Conservation (phyloP, 2,888 invertebrate species). For the Fragum whitleyi region DNA sequence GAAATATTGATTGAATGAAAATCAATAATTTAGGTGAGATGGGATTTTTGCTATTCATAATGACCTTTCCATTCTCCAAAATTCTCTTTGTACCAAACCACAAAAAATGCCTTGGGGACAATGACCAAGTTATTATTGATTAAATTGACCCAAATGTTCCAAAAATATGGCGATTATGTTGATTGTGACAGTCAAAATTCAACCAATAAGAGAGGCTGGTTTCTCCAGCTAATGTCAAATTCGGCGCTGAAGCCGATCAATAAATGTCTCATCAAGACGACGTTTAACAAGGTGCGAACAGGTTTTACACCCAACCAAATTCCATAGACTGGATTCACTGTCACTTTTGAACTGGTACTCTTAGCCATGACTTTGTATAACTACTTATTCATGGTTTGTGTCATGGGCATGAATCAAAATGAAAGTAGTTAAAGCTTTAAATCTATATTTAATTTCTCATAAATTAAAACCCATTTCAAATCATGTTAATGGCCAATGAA, state of each 20-base stretch:
- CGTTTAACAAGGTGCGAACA: conserved; percentile 52
- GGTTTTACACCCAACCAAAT: conserved; percentile 8
- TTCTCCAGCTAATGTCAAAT: conserved; percentile 54
- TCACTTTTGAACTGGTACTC: too few species aligned
- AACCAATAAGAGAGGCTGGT: conserved; percentile 49
- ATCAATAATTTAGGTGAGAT: conserved; percentile 59
- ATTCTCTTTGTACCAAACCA: not conserved
- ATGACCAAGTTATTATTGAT: conserved; percentile 28
- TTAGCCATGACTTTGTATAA: too few species aligned
- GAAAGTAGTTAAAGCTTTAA: too few species aligned
- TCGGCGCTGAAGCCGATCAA: conserved; percentile 64
- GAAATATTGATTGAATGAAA: conserved; percentile 51
- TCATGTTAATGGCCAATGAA: too few species aligned
- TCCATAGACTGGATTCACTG: conserved; percentile 18
- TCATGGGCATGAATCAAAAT: too few species aligned
- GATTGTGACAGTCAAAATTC: conserved; percentile 54
- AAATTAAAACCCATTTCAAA: too few species aligned
- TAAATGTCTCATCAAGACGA: conserved; percentile 54
- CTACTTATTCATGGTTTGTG: too few species aligned
- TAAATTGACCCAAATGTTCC: conserved; percentile 69
- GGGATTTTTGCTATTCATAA: not conserved
- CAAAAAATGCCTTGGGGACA: conserved; percentile 3
- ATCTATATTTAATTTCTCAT: too few species aligned
- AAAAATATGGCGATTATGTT: conserved; percentile 69
- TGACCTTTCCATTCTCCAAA: not conserved